A percentile compares a stretch with the other conserved stretches of the same genome.
phyloP scores from a whole-genome alignment of 2,113 vertebrate genomes.

The Amphiprion percula region DNA sequence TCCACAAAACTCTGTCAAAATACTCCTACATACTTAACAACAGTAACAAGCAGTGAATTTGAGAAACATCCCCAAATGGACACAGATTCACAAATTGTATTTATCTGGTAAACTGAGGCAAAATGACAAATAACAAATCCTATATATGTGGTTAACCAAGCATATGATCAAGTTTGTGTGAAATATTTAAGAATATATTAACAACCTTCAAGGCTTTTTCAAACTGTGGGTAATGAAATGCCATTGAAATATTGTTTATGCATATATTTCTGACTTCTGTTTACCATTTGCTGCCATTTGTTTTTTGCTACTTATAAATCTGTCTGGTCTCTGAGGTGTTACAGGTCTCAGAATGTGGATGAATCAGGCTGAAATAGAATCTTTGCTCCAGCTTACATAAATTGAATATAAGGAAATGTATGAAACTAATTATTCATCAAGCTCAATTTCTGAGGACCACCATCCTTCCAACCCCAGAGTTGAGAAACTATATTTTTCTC shows the following conservation, averaged over 20 bases:
- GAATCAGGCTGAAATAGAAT: conserved; percentile 62
- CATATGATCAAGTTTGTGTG: no score
- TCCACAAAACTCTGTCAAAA: conserved; percentile 44
- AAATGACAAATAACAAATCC: no score
- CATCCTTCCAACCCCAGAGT: conserved; percentile 67
- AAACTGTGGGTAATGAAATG: background rate
- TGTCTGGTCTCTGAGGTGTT: conserved; percentile 45
- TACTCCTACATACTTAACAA: conserved; percentile 38
- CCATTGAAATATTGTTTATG: background rate
- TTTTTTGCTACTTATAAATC: conserved; percentile 5
- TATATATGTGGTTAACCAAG: no score
- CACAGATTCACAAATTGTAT: background rate
- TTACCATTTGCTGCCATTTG: background rate
- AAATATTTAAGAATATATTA: no score
- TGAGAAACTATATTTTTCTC: conserved; percentile 48
- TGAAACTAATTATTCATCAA: conserved; percentile 88
- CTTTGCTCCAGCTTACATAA: conserved; percentile 79
- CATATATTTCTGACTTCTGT: background rate
- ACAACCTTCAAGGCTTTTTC: background rate
- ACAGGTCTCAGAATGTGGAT: conserved; percentile 84
- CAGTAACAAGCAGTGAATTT: background rate
- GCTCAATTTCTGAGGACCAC: conserved; percentile 65
- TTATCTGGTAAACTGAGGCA: background rate
- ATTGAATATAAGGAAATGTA: conserved; percentile 84
- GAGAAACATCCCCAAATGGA: background rate